A percentile compares a stretch with the other conserved stretches of the same genome.
phyloP scores from a whole-genome alignment of 2,888 invertebrate species.

The Hemaris fuciformis region DNA sequence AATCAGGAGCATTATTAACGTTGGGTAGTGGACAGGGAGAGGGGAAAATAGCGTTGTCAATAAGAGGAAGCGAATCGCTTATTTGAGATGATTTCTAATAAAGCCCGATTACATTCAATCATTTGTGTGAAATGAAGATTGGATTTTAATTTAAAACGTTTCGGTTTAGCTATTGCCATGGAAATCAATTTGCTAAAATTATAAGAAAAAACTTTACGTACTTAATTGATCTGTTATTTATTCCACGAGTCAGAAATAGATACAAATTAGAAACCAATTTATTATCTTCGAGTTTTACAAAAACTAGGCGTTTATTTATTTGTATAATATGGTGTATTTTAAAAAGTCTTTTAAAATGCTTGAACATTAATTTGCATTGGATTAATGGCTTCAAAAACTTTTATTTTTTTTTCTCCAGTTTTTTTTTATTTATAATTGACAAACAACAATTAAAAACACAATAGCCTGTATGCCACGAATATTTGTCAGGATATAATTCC shows the following conservation, averaged over 20 bases:
- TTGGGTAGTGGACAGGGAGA: constrained; percentile 35
- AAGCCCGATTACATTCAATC: background rate
- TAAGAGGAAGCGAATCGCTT: constrained; percentile 35
- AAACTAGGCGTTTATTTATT: background rate
- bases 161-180: constrained; percentile 1
- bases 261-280: background rate
- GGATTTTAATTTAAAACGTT: background rate
- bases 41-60: constrained; percentile 27
- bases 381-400: no score
- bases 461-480: no score
- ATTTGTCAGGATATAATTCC: no score
- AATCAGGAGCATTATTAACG: constrained; percentile 29
- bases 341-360: background rate
- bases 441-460: no score
- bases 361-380: background rate
- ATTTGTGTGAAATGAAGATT: background rate
- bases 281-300: background rate
- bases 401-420: no score
- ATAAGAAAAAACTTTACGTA: background rate
- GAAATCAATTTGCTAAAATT: background rate
- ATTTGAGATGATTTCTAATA: constrained; percentile 6
- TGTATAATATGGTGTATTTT: background rate
- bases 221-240: background rate
- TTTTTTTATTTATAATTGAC: no score
- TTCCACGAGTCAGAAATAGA: background rate